phyloP scores from a whole-genome alignment of 2,888 invertebrate species.

The Andrena trimmerana region DNA sequence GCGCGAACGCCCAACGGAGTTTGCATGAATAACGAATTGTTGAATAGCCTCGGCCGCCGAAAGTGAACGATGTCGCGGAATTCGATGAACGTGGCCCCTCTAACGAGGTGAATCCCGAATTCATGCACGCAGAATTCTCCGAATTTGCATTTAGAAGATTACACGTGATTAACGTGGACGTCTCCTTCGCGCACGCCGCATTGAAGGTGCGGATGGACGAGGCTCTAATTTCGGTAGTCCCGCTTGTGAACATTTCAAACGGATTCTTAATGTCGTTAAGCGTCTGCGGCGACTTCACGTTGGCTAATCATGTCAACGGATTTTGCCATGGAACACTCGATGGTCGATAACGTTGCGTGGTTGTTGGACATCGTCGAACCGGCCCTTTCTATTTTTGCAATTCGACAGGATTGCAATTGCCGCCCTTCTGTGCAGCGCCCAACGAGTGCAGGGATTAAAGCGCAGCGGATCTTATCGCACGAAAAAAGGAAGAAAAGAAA shows the following conservation, averaged over 20 bases:
- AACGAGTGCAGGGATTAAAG: neutral
- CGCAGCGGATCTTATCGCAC: neutral
- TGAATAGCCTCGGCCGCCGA: conserved; percentile 25
- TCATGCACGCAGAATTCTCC: conserved; percentile 30
- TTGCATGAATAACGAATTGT: conserved; percentile 58
- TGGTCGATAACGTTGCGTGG: conserved; percentile 15
- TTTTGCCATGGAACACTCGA: neutral
- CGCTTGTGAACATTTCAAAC: conserved; percentile 1
- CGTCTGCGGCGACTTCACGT: neutral
- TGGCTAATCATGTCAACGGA: neutral
- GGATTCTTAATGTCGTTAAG: conserved; percentile 1
- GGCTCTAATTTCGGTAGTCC: neutral
- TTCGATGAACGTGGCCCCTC: conserved; percentile 23
- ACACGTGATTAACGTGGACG: conserved; percentile 37
- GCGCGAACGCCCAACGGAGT: conserved; percentile 25
- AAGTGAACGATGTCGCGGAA: conserved; percentile 34
- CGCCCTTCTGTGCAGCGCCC: neutral
- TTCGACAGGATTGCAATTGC: neutral
- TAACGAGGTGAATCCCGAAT: conserved; percentile 14
- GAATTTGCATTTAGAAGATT: conserved; percentile 53
- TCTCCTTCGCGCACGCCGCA: neutral
- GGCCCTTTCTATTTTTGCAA: neutral
- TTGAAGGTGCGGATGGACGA: conserved; percentile 16
- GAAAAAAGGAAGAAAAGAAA: neutral
- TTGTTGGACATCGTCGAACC: neutral